Percentiles rank a stretch among this genome's conserved stretches.
These are phyloP conservation scores for Apis cerana DNA, from an alignment of 1,140 invertebrate species.

Conservation along the genomic window DNA sequence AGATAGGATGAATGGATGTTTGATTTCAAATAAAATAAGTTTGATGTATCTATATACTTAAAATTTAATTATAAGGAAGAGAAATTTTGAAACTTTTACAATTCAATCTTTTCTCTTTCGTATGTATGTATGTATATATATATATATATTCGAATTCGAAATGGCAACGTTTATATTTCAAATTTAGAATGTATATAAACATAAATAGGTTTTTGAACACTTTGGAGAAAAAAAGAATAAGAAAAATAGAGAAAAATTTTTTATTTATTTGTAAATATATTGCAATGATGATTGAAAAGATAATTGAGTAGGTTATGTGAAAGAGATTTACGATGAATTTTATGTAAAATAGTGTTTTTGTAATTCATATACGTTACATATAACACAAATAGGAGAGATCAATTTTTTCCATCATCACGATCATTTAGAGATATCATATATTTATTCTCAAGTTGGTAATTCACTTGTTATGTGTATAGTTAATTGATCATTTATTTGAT, in stretches of 20 bases:
- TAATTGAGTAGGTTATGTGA: background rate
- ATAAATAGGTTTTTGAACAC: background rate
- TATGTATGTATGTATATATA: too few species aligned
- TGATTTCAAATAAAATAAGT: background rate
- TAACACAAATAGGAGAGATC: too few species aligned
- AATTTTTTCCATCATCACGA: background rate
- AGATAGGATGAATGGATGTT: background rate
- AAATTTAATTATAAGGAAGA: too few species aligned
- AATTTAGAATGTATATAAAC: background rate
- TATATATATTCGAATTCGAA: too few species aligned
- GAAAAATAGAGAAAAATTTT: background rate
- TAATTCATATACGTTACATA: background rate
- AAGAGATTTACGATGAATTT: constrained; percentile 17
- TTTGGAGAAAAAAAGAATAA: background rate
- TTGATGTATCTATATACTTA: background rate
- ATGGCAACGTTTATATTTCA: too few species aligned
- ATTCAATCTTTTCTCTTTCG: too few species aligned
- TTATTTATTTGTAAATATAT: background rate
- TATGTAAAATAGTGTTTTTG: background rate
- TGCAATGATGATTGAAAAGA: background rate
- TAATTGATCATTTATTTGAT: too few species aligned
- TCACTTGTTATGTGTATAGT: background rate
- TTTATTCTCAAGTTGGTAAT: background rate
- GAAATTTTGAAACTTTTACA: too few species aligned
- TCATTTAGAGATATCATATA: background rate